These are phyloP conservation scores for Drosophila micromelanica DNA, from an alignment of 1,140 invertebrate genomes.

Conservation along the genomic window DNA sequence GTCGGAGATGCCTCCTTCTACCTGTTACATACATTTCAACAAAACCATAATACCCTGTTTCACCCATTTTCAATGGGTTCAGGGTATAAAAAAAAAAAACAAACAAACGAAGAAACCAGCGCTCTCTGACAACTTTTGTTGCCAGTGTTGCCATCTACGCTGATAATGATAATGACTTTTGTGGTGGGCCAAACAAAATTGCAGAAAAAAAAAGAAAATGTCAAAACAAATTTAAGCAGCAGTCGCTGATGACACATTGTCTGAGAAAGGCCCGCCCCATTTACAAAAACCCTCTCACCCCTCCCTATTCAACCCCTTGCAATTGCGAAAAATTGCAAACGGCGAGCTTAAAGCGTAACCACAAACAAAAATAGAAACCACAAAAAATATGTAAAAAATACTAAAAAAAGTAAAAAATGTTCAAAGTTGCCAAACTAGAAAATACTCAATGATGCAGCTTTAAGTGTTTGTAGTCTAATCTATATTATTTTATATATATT, in stretches of 20 bases:
- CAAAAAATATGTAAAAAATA: background rate
- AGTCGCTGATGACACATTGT: constrained; percentile 61
- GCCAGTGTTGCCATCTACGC: constrained; percentile 12
- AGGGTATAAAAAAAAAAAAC: too few relatives aligned
- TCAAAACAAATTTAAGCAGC: constrained; percentile 45
- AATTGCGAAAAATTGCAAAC: background rate
- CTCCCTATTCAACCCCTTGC: background rate
- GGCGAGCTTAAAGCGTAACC: background rate
- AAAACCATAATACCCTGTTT: too few relatives aligned
- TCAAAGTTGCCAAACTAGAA: background rate
- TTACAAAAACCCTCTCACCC: background rate
- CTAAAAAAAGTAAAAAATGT: background rate
- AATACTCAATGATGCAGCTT: background rate
- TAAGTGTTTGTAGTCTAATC: too few relatives aligned
- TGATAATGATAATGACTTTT: constrained; percentile 73
- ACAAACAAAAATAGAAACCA: too few relatives aligned
- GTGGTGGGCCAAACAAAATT: background rate
- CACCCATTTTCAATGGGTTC: too few relatives aligned
- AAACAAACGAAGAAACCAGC: constrained; percentile 3
- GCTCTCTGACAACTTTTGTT: constrained; percentile 1
- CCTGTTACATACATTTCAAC: too few relatives aligned
- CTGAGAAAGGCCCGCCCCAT: background rate
- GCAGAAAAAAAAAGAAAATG: background rate
- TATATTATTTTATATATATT: too few relatives aligned
- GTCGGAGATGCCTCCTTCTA: too few relatives aligned